phyloP scores from a whole-genome alignment of 2,888 invertebrate genomes.

The Sphinx pinastri region DNA sequence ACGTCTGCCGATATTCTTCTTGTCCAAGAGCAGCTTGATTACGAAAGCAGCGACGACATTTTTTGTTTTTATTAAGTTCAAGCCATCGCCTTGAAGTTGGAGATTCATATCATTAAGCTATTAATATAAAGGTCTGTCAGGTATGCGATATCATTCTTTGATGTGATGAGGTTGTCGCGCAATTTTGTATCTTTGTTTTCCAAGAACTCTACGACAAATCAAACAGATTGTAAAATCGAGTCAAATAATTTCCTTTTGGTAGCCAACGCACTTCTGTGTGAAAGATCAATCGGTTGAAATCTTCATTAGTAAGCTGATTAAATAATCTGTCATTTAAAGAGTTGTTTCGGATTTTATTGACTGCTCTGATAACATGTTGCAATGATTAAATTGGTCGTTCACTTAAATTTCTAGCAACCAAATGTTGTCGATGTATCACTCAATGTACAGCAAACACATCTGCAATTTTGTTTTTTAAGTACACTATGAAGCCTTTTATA shows the following conservation, averaged over 20 bases:
- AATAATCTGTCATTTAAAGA: constrained; percentile 42
- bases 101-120: constrained; percentile 43
- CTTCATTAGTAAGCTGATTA: constrained; percentile 39
- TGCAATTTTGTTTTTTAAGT: constrained; percentile 33
- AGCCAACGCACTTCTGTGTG: constrained; percentile 38
- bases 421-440: constrained; percentile 37
- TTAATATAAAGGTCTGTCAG: too few relatives aligned
- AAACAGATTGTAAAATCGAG: constrained; percentile 42
- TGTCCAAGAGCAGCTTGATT: constrained; percentile 40
- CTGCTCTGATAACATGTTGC: too few relatives aligned
- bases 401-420: constrained; percentile 39
- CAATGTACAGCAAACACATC: constrained; percentile 31
- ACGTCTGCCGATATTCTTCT: too few relatives aligned
- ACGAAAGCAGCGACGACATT: constrained; percentile 45
- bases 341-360: constrained; percentile 35
- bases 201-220: constrained; percentile 47
- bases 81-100: constrained; percentile 40
- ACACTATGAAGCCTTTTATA: constrained; percentile 35
- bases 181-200: constrained; percentile 47
- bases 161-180: constrained; percentile 44
- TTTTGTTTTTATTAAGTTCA: too few relatives aligned
- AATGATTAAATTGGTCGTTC: constrained; percentile 38
- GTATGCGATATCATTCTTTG: too few relatives aligned
- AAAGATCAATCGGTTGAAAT: constrained; percentile 34
- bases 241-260: constrained; percentile 38